Conservation (phyloP, 2,797 vertebrate genomes). For the Lepilemur ruficaudatus region DNA sequence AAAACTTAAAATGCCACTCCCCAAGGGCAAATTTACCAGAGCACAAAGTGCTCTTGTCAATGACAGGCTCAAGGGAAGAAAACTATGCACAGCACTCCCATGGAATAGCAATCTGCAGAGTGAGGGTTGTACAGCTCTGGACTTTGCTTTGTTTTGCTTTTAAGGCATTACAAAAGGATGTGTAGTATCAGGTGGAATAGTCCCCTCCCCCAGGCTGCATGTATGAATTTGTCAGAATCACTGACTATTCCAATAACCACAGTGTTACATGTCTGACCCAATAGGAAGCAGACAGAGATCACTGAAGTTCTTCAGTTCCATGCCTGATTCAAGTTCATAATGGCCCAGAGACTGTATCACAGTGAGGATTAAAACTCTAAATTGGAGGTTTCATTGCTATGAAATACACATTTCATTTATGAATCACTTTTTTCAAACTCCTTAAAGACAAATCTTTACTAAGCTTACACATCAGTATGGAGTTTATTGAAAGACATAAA, state of each 20-base stretch:
- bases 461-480: not conserved
- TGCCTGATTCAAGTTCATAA: conserved; percentile 1
- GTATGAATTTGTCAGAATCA: not conserved
- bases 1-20: conserved; percentile 31
- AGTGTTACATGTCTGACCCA: not conserved
- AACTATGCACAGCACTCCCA: not conserved
- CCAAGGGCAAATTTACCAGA: not conserved
- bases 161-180: not conserved
- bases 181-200: not conserved
- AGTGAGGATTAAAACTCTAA: not conserved
- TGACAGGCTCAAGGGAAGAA: not conserved
- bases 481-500: not conserved
- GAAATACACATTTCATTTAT: conserved; percentile 8
- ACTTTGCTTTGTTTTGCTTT: not conserved
- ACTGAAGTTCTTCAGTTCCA: not conserved
- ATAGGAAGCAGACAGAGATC: not conserved
- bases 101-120: not conserved
- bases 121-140: not conserved
- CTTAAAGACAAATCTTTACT: conserved; percentile 19
- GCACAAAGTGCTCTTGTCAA: not conserved
- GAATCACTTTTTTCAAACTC: not conserved
- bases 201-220: not conserved
- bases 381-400: not conserved
- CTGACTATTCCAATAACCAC: not conserved
- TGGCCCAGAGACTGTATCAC: not conserved